These are phyloP conservation scores for Onychorhynchus coronatus DNA, from an alignment of 2,113 vertebrate genomes.

Conservation along the genomic window DNA sequence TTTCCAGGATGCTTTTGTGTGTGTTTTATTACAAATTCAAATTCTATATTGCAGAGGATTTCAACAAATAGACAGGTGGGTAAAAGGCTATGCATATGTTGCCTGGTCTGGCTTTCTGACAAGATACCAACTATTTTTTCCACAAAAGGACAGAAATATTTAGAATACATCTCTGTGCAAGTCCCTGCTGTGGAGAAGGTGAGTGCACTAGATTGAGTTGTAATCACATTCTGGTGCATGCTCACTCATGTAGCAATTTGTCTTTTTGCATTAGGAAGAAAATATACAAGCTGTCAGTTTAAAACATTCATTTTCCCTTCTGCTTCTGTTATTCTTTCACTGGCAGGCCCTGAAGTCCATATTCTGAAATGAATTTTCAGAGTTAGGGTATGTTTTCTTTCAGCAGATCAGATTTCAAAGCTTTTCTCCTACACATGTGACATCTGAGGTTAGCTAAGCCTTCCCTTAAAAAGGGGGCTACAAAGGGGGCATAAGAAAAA, in stretches of 20 bases:
- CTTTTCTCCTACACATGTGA: neutral
- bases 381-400: neutral
- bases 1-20: neutral
- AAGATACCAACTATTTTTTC: neutral
- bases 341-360: neutral
- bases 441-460: neutral
- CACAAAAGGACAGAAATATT: neutral
- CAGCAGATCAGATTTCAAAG: neutral
- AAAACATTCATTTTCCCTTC: constrained; percentile 31
- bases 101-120: neutral
- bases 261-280: constrained; percentile 11
- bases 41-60: neutral
- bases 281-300: neutral
- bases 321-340: constrained; percentile 32
- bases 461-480: neutral
- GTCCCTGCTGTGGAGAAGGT: neutral
- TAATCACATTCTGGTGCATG: neutral
- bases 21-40: neutral
- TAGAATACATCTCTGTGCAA: neutral
- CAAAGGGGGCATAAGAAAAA: neutral
- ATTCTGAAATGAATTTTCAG: neutral
- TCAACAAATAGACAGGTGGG: neutral
- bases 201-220: neutral
- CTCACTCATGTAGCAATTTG: neutral
- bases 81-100: neutral